These are phyloP conservation scores for Coranthus polyacanthus DNA, from an alignment of 2,797 vertebrate genomes.

Conservation along the genomic window DNA sequence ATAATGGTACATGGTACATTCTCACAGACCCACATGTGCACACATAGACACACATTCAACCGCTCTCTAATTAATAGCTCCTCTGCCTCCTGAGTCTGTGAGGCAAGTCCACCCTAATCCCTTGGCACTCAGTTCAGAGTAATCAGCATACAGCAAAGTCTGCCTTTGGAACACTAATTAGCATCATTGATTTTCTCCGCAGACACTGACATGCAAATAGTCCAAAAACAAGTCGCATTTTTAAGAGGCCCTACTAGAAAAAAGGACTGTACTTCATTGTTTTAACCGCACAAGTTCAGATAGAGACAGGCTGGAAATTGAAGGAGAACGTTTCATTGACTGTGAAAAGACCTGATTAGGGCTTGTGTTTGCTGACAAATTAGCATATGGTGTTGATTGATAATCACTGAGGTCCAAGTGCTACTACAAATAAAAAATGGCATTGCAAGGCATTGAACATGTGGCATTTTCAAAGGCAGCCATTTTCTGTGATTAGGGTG, in stretches of 20 bases:
- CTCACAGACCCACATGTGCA: slow-evolving; percentile 52
- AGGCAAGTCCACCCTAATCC: slow-evolving; percentile 82
- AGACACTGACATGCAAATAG: slow-evolving; percentile 78
- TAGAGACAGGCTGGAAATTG: slow-evolving; percentile 22
- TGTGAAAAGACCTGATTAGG: slow-evolving; percentile 43
- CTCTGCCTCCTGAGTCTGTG: slow-evolving; percentile 77
- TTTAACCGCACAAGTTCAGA: slow-evolving; percentile 32
- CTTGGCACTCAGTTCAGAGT: slow-evolving; percentile 78
- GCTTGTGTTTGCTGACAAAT: slow-evolving; percentile 40
- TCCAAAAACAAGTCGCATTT: slow-evolving; percentile 67
- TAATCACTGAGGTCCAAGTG: slow-evolving; percentile 37
- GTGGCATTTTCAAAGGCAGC: slow-evolving; percentile 31
- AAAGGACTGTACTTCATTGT: slow-evolving; percentile 45
- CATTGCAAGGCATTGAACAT: slow-evolving; percentile 23
- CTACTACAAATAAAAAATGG: slow-evolving; percentile 3
- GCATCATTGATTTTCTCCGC: slow-evolving; percentile 80
- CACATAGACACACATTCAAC: slow-evolving; percentile 29
- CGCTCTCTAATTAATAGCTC: slow-evolving; percentile 80
- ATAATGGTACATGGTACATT: slow-evolving; percentile 49
- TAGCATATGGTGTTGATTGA: slow-evolving; percentile 50
- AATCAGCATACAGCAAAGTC: slow-evolving; percentile 79
- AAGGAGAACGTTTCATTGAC: slow-evolving; percentile 25
- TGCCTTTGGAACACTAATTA: slow-evolving; percentile 82
- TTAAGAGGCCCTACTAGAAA: slow-evolving; percentile 40
- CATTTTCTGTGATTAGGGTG: slow-evolving; percentile 32